Base-by-base conservation (phyloP, 2,797 vertebrate genomes). In the Luscinia luscinia region DNA sequence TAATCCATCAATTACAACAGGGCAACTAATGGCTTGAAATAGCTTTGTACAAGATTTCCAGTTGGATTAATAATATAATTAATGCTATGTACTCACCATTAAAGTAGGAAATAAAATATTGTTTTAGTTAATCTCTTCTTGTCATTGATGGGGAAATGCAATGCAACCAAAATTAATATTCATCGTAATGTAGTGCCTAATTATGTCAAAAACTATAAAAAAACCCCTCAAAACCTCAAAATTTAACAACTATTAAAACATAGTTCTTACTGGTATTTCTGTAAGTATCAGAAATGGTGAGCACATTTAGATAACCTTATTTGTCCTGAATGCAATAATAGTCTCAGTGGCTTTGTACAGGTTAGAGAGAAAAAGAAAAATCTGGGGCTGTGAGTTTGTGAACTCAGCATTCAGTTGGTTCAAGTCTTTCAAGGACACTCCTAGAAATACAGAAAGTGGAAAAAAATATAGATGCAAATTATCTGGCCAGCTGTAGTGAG, bases 1-100 rank as follows among this genome's bases (percentile, higher is more conserved):
- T 96, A 97, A 98, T 98, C 97, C 96, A 97, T 98, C 97, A 98
- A 95, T 97, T 97, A 97, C 92, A 96, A 57, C 19, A 3, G 70
- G 63, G 72, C 87, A 96, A 93, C 94, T 95, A 97, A 97, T 97
- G 93, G 92, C 79, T 97, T 93, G 93, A 97, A 97, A 98, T 97
- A 94, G 93, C 90, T 98, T 96, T 97, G 86, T 92, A 97, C 91
- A 90, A 96, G 97, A 96, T 97, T 97, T 97, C 96, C 96, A 96
- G 93, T 95, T 97, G 93, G 80, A 97, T 97, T 98, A 97, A 97
- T 98, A 97, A 96, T 95, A 94, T 92, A 97, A 97, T 97, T 98
- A 97, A 97, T 96, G 92, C 70, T 93, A 95, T 95, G 90, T 96
- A 97, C 90, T 97, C 89, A 96, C 84, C 77, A 96, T 96, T 97